Base-by-base conservation (phyloP, 37 sponge, comb jelly and placozoan species). In the Mnemiopsis leidyi region DNA sequence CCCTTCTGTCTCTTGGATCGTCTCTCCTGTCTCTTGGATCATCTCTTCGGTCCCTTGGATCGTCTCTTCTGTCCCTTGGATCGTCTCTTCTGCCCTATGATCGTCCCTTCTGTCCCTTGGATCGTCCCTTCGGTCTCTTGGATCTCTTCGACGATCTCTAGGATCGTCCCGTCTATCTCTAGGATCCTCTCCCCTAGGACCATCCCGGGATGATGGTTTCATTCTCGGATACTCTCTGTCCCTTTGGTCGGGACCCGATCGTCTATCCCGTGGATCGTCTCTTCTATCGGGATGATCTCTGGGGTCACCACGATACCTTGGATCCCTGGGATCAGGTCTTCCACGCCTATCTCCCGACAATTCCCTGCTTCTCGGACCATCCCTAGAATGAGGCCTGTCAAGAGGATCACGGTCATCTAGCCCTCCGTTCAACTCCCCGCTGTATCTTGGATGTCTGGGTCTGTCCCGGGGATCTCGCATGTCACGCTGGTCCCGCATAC, bases 311-410 rank as follows among this genome's bases (percentile, higher is more conserved):
- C 90, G 36, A 25, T 39, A 1, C 39, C 90, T 85, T 0, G 39
- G 90, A 32, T 39, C 48, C 7, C 61, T 35, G 7, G 25, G 36
- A n/a, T 39, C 90, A 85, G 33, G 24, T n/a, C 36, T 77, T 20
- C 79, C 79, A 3, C 79, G 32, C 33, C 35, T 28, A 31, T 32
- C 35, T 1, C 35, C 36, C 9, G 79, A 32, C 1, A 1, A 21
- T 31, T 77, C 79, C 33, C 79, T 77, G 0, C 79, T 77, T 32
- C 79, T 77, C 35, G 79, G 79, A 77, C 16, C 79, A 34, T 77
- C 79, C 33, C 79, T 28, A 32, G 32, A 0, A 16, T 32, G 26
- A 32, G 35, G 20, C 33, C 79, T 28, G 5, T 20, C 7, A 16
- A 21, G 26, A 32, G 35, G 20, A 77, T 77, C 79, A 0, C 61